Evolutionary conservation across 2,888 invertebrate species (phyloP).

Genomic region (Galerucella calmariensis): DNA sequence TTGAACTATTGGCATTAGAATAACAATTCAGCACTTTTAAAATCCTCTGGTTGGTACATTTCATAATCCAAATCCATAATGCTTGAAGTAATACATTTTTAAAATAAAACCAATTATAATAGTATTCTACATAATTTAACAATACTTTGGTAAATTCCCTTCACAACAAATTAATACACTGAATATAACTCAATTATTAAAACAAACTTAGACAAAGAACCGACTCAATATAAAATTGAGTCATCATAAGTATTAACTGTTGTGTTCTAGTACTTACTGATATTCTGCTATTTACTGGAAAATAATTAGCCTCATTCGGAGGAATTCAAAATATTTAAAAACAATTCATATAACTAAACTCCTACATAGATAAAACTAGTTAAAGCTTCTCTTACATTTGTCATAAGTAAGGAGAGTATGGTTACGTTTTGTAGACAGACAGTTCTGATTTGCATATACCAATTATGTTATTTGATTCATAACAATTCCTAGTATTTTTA

Average conservation of each 20-base stretch:
- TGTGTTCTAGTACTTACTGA: neutral
- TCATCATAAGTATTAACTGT: neutral
- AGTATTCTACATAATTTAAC: neutral
- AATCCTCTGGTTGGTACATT: neutral
- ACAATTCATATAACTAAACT: conserved; percentile 12
- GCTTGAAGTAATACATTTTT: neutral
- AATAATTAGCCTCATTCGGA: conserved; percentile 13
- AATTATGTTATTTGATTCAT: neutral
- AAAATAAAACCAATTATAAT: neutral
- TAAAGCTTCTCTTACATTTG: conserved; percentile 10
- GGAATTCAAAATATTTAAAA: conserved; percentile 11
- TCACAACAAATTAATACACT: neutral
- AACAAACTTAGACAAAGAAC: conserved; percentile 8
- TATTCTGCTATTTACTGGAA: conserved; percentile 7
- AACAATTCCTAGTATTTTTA: neutral
- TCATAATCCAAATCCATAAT: neutral
- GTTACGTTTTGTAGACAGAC: neutral
- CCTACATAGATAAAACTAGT: neutral
- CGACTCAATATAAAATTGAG: neutral
- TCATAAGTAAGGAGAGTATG: neutral
- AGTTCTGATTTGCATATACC: neutral
- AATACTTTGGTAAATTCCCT: neutral
- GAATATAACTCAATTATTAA: neutral
- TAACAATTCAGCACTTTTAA: neutral
- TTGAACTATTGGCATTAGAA: neutral